Evolutionary conservation across 2,113 vertebrate genomes (phyloP).

Genomic region (Benitochromis conjunctus): DNA sequence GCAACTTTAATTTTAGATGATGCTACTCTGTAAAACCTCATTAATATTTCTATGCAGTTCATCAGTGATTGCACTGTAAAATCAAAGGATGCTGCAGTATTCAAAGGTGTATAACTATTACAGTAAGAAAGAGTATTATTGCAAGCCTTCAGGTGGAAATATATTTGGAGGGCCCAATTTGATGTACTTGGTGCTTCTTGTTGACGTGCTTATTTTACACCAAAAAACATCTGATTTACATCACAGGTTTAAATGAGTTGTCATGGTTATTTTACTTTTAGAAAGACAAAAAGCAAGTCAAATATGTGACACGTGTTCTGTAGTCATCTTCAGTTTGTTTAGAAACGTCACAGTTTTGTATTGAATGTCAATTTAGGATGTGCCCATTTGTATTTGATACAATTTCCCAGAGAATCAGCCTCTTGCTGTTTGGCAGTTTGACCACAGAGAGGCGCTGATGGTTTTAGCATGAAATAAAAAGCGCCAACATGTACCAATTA

Average conservation of each 20-base stretch:
- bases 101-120: background rate
- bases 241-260: background rate
- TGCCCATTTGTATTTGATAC: background rate
- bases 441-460: slow-evolving; percentile 52
- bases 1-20: background rate
- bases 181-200: background rate
- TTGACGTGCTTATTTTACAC: background rate
- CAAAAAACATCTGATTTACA: background rate
- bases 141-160: background rate
- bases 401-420: background rate
- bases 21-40: background rate
- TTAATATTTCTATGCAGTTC: background rate
- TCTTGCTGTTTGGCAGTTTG: slow-evolving; percentile 11
- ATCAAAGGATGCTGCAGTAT: background rate
- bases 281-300: background rate
- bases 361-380: background rate
- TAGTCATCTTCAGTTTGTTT: background rate
- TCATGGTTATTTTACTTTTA: background rate
- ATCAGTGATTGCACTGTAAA: background rate
- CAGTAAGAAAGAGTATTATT: background rate
- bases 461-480: slow-evolving; percentile 28
- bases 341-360: background rate
- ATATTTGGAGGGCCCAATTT: background rate
- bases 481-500: background rate
- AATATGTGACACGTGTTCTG: background rate